These are phyloP conservation scores for Drosophila melanosoma DNA, from an alignment of 2,888 invertebrate species.

Conservation along the genomic window DNA sequence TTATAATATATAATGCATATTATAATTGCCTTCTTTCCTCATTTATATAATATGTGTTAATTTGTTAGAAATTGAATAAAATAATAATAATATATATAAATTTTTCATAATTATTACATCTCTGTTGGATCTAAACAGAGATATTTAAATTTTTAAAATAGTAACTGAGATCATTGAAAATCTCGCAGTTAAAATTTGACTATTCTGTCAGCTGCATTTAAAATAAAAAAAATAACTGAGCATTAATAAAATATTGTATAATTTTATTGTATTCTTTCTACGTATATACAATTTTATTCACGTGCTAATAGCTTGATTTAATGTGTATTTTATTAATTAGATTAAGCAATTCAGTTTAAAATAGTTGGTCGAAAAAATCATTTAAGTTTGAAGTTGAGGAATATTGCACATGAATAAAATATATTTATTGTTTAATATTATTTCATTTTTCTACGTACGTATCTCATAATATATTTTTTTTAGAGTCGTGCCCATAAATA, in stretches of 20 bases:
- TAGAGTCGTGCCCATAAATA: background rate
- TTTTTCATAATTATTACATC: background rate
- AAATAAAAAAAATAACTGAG: too few relatives aligned
- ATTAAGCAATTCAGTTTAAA: too few relatives aligned
- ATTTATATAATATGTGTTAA: background rate
- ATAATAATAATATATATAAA: too few relatives aligned
- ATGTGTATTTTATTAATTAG: too few relatives aligned
- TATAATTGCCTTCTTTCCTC: background rate
- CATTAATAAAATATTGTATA: background rate
- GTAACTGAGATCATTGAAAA: background rate
- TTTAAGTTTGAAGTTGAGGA: background rate
- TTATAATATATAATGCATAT: background rate
- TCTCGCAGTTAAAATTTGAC: background rate
- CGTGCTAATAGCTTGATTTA: too few relatives aligned
- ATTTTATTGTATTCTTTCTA: too few relatives aligned
- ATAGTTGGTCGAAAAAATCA: background rate
- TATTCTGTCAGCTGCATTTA: background rate
- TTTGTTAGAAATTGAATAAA: too few relatives aligned
- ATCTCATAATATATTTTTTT: background rate
- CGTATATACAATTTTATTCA: too few relatives aligned
- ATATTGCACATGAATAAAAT: background rate
- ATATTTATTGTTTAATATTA: background rate
- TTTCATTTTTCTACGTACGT: background rate
- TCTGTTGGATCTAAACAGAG: background rate
- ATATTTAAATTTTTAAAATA: background rate